Evolutionary conservation across 2,797 vertebrate species (phyloP).

Genomic region (Smutsia temminckii): DNA sequence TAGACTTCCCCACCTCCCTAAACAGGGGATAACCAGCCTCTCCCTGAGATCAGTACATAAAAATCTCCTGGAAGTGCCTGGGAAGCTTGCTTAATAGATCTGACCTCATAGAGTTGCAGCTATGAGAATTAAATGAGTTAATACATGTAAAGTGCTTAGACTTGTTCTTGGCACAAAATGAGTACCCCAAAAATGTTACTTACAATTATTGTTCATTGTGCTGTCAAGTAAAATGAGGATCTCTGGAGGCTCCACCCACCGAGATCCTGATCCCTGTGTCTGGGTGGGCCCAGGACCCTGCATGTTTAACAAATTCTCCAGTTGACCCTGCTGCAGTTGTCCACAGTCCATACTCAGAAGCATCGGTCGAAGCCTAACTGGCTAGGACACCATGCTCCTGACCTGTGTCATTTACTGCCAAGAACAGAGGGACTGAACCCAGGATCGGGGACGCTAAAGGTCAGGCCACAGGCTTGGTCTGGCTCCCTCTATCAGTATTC

Average conservation of each 20-base stretch:
- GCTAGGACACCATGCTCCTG: neutral
- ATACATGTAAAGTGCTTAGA: neutral
- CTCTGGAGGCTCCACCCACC: neutral
- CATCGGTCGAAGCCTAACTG: neutral
- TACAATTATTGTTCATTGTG: neutral
- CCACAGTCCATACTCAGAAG: neutral
- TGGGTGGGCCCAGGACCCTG: neutral
- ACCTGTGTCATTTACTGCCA: neutral
- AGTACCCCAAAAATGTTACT: neutral
- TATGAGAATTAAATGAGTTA: neutral
- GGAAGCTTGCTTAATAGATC: neutral
- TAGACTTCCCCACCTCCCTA: neutral
- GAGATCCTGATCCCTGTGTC: neutral
- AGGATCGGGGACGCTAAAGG: accelerated
- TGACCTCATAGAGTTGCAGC: neutral
- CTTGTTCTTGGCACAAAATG: neutral
- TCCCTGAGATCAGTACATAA: neutral
- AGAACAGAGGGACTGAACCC: neutral
- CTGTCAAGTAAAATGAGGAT: neutral
- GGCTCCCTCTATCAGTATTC: neutral
- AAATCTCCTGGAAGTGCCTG: neutral
- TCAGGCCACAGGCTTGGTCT: too few relatives aligned
- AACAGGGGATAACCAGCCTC: neutral
- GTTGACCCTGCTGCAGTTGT: neutral
- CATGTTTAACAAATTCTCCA: neutral